phyloP scores from a whole-genome alignment of 2,888 invertebrate species.

The Chydorus sphaericus region DNA sequence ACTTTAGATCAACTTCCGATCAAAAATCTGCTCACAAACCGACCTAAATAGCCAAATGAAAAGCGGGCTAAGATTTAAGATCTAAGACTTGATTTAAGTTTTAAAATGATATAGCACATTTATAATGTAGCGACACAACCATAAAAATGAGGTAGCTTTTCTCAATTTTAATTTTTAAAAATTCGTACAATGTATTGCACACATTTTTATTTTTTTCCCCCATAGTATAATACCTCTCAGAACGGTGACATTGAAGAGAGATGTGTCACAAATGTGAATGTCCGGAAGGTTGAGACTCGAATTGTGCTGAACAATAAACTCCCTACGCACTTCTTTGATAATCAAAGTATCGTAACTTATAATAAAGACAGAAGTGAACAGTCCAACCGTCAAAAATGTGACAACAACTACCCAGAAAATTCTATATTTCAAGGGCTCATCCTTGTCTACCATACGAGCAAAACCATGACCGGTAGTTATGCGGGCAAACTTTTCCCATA shows the following conservation, averaged over 20 bases:
- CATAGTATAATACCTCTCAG: too few species aligned
- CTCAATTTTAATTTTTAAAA: too few species aligned
- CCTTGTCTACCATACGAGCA: conserved; percentile 3
- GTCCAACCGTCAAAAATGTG: neutral
- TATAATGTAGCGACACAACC: too few species aligned
- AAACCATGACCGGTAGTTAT: conserved; percentile 13
- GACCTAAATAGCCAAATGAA: too few species aligned
- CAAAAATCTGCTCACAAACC: too few species aligned
- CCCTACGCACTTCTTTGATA: conserved; percentile 5
- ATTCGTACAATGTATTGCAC: too few species aligned
- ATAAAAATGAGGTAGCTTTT: too few species aligned
- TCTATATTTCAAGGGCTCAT: neutral
- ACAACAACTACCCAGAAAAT: conserved; percentile 7
- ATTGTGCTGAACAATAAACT: conserved; percentile 2
- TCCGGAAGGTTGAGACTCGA: conserved; percentile 6
- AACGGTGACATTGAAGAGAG: neutral
- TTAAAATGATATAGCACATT: too few species aligned
- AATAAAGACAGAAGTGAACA: conserved; percentile 6
- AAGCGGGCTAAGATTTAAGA: too few species aligned
- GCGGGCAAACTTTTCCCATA: neutral
- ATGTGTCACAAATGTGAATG: conserved; percentile 14
- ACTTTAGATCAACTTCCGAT: too few species aligned
- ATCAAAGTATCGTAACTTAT: conserved; percentile 10
- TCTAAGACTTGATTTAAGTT: too few species aligned
- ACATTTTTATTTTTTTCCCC: too few species aligned